phyloP scores from a whole-genome alignment of 1,140 invertebrate genomes.

The Megalonaias nervosa region DNA sequence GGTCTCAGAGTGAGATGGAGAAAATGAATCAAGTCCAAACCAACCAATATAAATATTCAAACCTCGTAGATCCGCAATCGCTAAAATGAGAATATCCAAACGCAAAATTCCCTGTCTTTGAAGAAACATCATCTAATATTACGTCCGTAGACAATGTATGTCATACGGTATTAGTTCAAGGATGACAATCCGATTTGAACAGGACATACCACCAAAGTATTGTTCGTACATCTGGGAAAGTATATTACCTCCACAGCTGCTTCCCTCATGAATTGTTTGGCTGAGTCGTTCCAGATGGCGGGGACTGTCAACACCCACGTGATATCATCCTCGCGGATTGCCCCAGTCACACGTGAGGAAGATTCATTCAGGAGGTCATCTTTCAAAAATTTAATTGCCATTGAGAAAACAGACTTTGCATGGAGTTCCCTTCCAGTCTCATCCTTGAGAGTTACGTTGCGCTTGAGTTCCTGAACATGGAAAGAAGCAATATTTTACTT shows the following conservation, averaged over 20 bases:
- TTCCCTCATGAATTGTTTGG: constrained; percentile 20
- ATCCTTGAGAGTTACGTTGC: background rate
- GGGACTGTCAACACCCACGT: constrained; percentile 10
- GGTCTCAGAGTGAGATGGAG: too few relatives aligned
- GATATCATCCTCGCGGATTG: background rate
- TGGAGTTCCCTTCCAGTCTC: background rate
- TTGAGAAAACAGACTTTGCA: constrained; percentile 9
- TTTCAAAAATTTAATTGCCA: constrained; percentile 8
- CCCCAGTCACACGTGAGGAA: background rate
- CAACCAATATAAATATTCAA: too few relatives aligned
- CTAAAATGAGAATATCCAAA: too few relatives aligned
- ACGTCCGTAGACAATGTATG: background rate
- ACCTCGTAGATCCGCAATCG: too few relatives aligned
- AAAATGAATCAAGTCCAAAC: too few relatives aligned
- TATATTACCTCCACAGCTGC: background rate
- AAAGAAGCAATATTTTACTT: too few relatives aligned
- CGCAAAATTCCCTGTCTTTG: too few relatives aligned
- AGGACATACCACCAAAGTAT: background rate
- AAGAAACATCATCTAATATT: too few relatives aligned
- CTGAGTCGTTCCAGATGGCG: constrained; percentile 20
- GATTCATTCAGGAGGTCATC: background rate
- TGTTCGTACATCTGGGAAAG: background rate
- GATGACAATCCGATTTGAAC: background rate
- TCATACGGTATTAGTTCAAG: background rate
- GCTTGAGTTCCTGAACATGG: background rate